These are phyloP conservation scores for Myzus persicae DNA, from an alignment of 1,140 invertebrate species.

Conservation along the genomic window DNA sequence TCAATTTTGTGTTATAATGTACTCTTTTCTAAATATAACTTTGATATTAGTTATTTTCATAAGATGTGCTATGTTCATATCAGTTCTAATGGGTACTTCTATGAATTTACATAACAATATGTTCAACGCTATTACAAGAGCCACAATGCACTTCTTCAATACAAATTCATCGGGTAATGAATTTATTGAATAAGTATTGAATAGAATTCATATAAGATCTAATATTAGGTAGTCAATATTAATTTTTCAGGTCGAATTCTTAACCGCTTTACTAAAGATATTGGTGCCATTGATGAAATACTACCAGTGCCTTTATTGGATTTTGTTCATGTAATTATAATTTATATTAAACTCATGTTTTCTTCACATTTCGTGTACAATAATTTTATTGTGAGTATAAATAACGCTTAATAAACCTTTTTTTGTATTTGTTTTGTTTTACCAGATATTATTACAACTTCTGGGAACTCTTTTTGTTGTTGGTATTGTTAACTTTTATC, in stretches of 20 bases:
- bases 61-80: slow-evolving; percentile 78
- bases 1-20: slow-evolving; percentile 69
- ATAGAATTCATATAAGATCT: fast-evolving
- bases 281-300: slow-evolving; percentile 85
- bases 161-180: slow-evolving; percentile 74
- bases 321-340: slow-evolving; percentile 71
- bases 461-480: slow-evolving; percentile 72
- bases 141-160: slow-evolving; percentile 90
- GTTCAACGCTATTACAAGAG: slow-evolving; percentile 81
- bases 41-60: slow-evolving; percentile 70
- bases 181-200: slow-evolving; percentile 19
- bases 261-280: slow-evolving; percentile 81
- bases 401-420: background rate
- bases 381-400: background rate
- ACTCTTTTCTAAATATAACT: slow-evolving; percentile 69
- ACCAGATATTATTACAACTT: slow-evolving; percentile 68
- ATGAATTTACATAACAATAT: slow-evolving; percentile 82
- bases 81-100: slow-evolving; percentile 81
- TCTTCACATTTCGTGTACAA: background rate
- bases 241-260: slow-evolving; percentile 71
- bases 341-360: slow-evolving; percentile 30
- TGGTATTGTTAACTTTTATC: slow-evolving; percentile 66
- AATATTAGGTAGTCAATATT: background rate
- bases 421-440: background rate
- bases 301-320: slow-evolving; percentile 82